These are phyloP conservation scores for Myrmophylax atrothorax DNA, from an alignment of 2,113 vertebrate species.

Conservation along the genomic window DNA sequence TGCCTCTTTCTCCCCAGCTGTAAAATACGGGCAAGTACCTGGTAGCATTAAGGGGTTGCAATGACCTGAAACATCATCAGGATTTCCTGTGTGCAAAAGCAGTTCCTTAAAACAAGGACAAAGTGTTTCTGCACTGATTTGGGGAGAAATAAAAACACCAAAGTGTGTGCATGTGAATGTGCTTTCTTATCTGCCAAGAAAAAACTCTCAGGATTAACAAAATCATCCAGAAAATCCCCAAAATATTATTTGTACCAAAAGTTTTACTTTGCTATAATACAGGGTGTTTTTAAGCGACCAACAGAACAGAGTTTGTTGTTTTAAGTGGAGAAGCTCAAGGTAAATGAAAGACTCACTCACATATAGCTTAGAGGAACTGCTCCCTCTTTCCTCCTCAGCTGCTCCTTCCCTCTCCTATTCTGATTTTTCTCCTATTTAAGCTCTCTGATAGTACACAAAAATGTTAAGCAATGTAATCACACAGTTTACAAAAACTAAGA, in stretches of 20 bases:
- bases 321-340: background rate
- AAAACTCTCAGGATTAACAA: background rate
- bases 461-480: fast-evolving
- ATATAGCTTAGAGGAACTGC: background rate
- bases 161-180: too few species aligned
- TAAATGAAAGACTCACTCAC: background rate
- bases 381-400: background rate
- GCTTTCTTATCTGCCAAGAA: background rate
- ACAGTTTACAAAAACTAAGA: background rate
- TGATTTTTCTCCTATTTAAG: background rate
- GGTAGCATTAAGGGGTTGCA: background rate
- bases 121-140: background rate
- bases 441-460: background rate
- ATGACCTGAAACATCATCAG: background rate
- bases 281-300: background rate
- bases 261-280: background rate
- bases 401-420: background rate
- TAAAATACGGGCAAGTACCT: background rate
- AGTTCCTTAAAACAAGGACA: background rate
- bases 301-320: fast-evolving
- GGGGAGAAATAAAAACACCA: background rate
- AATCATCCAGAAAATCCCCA: background rate
- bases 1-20: background rate
- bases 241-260: background rate
- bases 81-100: background rate